Conservation (phyloP, 2,888 invertebrate species). For the Tetranychus truncatus region DNA sequence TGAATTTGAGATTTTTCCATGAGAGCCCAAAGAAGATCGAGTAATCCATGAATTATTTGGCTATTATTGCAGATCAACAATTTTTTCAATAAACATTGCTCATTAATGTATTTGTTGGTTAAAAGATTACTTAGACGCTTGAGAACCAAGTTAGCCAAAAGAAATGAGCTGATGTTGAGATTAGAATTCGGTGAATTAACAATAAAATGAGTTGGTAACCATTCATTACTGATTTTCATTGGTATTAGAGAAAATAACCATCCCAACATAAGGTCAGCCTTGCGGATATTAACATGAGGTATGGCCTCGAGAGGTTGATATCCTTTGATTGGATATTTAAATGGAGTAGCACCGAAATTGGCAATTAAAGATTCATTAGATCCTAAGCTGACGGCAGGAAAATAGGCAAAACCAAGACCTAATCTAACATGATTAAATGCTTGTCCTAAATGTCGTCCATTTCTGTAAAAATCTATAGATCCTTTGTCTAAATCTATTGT, state of each 20-base stretch:
- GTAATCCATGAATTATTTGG: constrained; percentile 28
- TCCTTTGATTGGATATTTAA: constrained; percentile 47
- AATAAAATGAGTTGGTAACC: neutral
- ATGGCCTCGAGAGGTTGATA: constrained; percentile 46
- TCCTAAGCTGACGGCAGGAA: constrained; percentile 59
- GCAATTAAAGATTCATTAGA: constrained; percentile 54
- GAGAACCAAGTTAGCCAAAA: constrained; percentile 35
- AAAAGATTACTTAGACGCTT: constrained; percentile 45
- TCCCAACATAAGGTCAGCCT: constrained; percentile 29
- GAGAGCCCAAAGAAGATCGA: constrained; percentile 49
- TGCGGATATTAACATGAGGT: constrained; percentile 30
- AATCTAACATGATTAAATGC: constrained; percentile 52
- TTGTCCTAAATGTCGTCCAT: constrained; percentile 52
- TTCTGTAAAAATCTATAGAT: constrained; percentile 44
- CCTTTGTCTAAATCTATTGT: constrained; percentile 54
- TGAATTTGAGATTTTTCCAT: constrained; percentile 38
- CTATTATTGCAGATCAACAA: constrained; percentile 28
- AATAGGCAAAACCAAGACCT: constrained; percentile 55
- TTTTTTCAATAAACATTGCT: constrained; percentile 46
- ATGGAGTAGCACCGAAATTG: constrained; percentile 54
- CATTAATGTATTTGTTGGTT: constrained; percentile 48
- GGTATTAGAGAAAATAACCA: constrained; percentile 18
- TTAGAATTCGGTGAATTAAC: neutral
- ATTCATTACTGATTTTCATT: constrained; percentile 10
- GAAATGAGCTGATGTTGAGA: constrained; percentile 19